phyloP scores from a whole-genome alignment of 2,113 vertebrate genomes.

The Varanus komodoensis region DNA sequence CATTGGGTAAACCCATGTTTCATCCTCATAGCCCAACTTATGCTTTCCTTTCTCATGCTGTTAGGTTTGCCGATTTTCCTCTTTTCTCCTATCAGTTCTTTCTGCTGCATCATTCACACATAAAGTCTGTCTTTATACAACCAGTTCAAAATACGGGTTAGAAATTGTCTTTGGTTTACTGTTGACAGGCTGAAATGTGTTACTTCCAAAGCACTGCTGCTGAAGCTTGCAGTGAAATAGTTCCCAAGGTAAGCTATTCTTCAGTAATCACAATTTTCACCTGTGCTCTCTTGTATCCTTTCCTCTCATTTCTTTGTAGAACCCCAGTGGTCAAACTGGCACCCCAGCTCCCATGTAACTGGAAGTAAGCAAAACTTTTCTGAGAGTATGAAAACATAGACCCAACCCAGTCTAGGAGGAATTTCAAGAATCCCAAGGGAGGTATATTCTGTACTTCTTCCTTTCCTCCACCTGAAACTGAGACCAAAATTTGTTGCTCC shows the following conservation, averaged over 20 bases:
- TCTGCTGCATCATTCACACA: background rate
- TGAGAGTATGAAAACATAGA: background rate
- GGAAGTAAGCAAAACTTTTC: background rate
- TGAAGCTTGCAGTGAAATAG: background rate
- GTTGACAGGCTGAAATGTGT: slow-evolving; percentile 14
- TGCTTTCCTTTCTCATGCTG: background rate
- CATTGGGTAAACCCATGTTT: slow-evolving; percentile 11
- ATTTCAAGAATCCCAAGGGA: background rate
- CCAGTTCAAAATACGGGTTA: slow-evolving; percentile 19
- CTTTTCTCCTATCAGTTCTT: slow-evolving; percentile 28
- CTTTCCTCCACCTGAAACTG: background rate
- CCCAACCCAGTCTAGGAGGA: too few relatives aligned
- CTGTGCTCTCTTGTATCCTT: background rate
- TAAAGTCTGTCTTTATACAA: background rate
- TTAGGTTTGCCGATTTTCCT: background rate
- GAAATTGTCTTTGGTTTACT: accelerated
- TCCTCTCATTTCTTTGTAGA: background rate
- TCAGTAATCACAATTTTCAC: background rate
- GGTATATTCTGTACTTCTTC: background rate
- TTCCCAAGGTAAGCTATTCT: background rate
- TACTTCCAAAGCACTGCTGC: background rate
- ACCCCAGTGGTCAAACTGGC: background rate
- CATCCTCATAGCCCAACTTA: background rate
- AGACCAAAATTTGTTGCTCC: background rate
- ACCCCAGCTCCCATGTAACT: background rate